Base-by-base conservation (phyloP, 2,888 invertebrate species). In the Meiosimyza platycephala region DNA sequence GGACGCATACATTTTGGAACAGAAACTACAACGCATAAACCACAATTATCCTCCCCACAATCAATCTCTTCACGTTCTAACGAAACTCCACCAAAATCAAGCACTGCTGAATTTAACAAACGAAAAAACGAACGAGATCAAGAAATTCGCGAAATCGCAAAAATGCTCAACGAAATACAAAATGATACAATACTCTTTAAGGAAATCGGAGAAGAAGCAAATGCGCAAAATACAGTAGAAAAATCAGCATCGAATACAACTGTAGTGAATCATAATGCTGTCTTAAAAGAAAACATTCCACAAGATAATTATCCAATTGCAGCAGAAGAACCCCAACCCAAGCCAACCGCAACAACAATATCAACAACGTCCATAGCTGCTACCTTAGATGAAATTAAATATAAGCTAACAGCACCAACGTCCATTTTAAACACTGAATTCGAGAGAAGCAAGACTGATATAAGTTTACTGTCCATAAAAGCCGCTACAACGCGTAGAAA, bases 111-210 rank as follows among this genome's bases (percentile, higher is more conserved):
- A 47, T 80, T 80, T 72, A 72, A 75, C 28, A 78, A 79, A 67
- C 82, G 79, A 66, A 81, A 80, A 68, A 57, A 76, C 13, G 80
- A 82, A 65, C 77, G 79, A 5, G 78, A 81, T 55, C 76, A 77
- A 66, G 81, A 81, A 72, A 78, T 79, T 6, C 74, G 76, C 62
- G 80, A 80, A 78, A 80, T 82, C 67, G 78, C 80, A 68, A 77
- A 79, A 72, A 81, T 82, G 77, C 73, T 83, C 57, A 79, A 75
- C 70, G 77, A 80, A 76, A 80, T 79, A 51, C 73, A 75, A 62
- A 79, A 78, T 57, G 69, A 72, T 64, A 72, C 76, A 60, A 52
- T 70, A 12, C 72, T 70, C 16, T 55, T 55, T 9, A 69, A 75
- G 15, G 70, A 72, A 18, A 15, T 48, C 1, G 48, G 12, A 28